A percentile compares a stretch with the other conserved stretches of the same genome.
Conservation (phyloP, 2,113 vertebrate genomes). For the Serinus canaria region DNA sequence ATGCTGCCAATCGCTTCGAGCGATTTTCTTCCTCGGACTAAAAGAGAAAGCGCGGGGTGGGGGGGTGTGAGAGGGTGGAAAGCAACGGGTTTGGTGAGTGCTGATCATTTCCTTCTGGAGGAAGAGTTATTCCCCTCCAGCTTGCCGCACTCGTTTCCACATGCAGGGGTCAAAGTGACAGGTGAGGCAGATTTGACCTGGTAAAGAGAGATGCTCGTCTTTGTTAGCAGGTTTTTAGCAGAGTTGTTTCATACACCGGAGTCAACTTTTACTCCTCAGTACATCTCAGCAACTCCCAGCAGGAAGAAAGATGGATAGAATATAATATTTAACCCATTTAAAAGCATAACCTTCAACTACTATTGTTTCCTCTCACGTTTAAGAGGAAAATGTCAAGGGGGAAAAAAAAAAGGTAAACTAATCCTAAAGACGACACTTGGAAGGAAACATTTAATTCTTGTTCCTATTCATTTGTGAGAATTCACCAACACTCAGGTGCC, state of each 20-base stretch:
- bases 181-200: not conserved
- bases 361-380: not conserved
- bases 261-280: not conserved
- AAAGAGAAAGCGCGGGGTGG: not conserved
- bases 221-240: not conserved
- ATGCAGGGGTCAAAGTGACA: not conserved
- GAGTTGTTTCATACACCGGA: not conserved
- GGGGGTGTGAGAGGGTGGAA: too few species aligned
- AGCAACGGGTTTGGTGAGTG: not conserved
- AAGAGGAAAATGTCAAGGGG: not conserved
- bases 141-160: not conserved
- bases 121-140: not conserved
- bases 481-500: not conserved
- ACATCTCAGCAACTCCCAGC: not conserved
- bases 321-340: not conserved
- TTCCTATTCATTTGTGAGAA: not conserved
- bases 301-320: not conserved
- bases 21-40: not conserved
- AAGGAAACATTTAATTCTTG: not conserved
- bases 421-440: not conserved
- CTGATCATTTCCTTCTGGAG: not conserved
- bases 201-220: not conserved
- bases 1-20: rapidly evolving
- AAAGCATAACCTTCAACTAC: not conserved
- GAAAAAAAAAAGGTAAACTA: not conserved